phyloP scores from a whole-genome alignment of 2,888 invertebrate species.

The Tetranychus truncatus region DNA sequence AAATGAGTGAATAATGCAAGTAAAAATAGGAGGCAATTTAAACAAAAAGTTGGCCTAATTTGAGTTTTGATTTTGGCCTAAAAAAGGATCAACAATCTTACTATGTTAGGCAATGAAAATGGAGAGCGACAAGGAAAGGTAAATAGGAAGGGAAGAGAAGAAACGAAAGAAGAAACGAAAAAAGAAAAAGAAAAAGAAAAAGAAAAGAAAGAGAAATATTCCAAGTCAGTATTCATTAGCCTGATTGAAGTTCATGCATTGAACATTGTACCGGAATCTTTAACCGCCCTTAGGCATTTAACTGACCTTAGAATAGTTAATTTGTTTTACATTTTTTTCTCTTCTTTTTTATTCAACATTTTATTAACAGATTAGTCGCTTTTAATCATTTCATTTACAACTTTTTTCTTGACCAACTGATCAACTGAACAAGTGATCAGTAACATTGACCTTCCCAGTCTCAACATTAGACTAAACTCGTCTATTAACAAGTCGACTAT shows the following conservation, averaged over 20 bases:
- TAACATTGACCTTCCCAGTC: too few species aligned
- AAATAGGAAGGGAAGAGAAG: neutral
- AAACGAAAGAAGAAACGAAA: neutral
- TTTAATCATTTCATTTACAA: too few species aligned
- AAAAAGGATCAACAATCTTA: neutral
- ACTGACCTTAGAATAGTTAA: constrained; percentile 1
- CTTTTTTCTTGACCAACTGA: too few species aligned
- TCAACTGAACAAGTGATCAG: too few species aligned
- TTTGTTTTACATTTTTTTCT: neutral
- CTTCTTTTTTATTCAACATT: neutral
- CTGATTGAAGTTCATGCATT: neutral
- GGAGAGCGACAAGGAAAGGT: neutral
- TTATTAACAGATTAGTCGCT: neutral
- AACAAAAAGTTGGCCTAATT: neutral
- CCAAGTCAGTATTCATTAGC: neutral
- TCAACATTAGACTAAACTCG: too few species aligned
- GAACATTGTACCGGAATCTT: neutral
- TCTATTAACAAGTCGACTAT: too few species aligned
- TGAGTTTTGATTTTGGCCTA: neutral
- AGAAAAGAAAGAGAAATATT: neutral
- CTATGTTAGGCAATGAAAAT: neutral
- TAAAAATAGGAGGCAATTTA: neutral
- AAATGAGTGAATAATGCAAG: neutral
- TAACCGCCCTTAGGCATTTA: neutral
- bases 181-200: neutral